Base-by-base conservation (phyloP, 2,797 vertebrate genomes). In the Zenarchopterus dispar region DNA sequence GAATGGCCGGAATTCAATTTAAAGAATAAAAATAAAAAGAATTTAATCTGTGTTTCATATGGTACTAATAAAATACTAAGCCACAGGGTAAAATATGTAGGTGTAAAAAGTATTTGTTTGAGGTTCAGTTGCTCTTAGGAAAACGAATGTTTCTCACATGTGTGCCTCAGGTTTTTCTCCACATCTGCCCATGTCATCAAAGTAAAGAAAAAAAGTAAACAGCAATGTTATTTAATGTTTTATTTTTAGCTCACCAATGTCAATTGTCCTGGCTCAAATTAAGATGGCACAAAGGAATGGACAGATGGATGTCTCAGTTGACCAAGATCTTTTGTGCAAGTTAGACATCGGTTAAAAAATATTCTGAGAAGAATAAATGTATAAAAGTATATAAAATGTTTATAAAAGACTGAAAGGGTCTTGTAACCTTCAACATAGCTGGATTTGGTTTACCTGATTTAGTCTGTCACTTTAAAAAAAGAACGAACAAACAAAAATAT, bases 201-300 rank as follows among this genome's bases (percentile, higher is more conserved):
- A 26, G 71, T 47, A 2, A 23, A 63, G 53, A 77, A 69, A 73
- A 74, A 73, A 33, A 28, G n/a, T n/a, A n/a, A n/a, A 1, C 2
- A 74, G 71, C 28, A n/a, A 2, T 4, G 42, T 60, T 46, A 53
- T 74, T 55, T 45, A 22, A 80, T 6, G 51, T 67, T 89, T 85
- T 85, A 83, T 87, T 89, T 88, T 80, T 36, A 81, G 62, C 44
- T 73, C 65, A 66, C 21, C n/a, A 7, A 16, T 57, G 23, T 48
- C 78, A 49, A 56, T 60, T 36, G 50, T 7, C 70, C n/a, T 61
- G 26, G 31, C 63, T 47, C 48, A 44, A 67, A 56, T 47, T 1
- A 21, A 63, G 45, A 47, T 28, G 28, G 51, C 51, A 78, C 16
- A 79, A 65, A 70, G 13, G 5, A 50, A 63, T 64, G 3, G 21